Conservation (phyloP, 2,113 vertebrate species). For the Peromyscus leucopus region DNA sequence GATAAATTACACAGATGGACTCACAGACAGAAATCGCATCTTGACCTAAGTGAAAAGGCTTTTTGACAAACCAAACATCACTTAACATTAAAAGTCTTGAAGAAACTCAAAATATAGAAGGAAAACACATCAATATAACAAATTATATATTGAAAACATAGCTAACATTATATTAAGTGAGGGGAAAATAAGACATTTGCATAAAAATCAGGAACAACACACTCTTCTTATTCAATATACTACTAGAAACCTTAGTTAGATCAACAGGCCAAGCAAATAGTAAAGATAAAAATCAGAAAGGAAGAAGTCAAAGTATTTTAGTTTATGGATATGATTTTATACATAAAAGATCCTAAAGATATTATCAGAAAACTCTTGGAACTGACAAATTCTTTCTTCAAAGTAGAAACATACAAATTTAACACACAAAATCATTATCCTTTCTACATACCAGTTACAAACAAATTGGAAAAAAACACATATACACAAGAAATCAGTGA, state of each 20-base stretch:
- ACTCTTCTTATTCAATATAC: not conserved
- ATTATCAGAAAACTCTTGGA: not conserved
- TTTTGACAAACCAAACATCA: not conserved
- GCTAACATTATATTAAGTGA: not conserved
- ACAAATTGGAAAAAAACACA: not conserved
- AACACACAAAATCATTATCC: not conserved
- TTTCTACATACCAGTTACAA: not conserved
- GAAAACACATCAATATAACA: not conserved
- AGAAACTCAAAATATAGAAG: not conserved
- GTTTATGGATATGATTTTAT: not conserved
- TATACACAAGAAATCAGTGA: not conserved
- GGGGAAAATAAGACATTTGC: not conserved
- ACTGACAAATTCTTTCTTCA: not conserved
- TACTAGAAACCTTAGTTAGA: not conserved
- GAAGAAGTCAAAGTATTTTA: not conserved
- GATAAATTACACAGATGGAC: not conserved
- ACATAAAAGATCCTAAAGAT: not conserved
- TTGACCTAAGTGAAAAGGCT: not conserved
- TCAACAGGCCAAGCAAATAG: not conserved
- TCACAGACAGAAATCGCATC: not conserved
- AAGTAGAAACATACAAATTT: not conserved
- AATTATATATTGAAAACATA: not conserved
- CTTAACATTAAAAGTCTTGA: not conserved
- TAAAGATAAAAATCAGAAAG: not conserved
- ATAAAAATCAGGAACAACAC: not conserved